Evolutionary conservation across 2,113 vertebrate genomes (phyloP), one percentile per base, ranked within the genome.

Genomic region (Ctenodactylus gundi): DNA sequence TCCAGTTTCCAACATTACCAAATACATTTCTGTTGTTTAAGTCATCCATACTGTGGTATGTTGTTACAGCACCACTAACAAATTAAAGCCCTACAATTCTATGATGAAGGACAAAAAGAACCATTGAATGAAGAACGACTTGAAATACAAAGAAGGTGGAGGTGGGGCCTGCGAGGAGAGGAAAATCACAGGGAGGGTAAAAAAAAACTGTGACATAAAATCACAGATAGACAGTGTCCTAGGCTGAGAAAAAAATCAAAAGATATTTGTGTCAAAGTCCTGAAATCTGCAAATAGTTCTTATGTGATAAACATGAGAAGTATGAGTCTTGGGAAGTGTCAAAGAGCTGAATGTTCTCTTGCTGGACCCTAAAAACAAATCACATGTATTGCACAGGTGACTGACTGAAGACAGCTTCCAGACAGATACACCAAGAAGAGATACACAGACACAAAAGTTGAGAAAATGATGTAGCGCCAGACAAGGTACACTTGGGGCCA

Each of bases 1-100:
- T 36, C 31, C 64, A n/a, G 27, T 34, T 15, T 70, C 67, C 39
- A 80, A 72, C 25, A 36, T 77, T 39, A 44, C 12, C 73, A 85
- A 85, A 62, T 83, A 88, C 31, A 55, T 75, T 75, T 89, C n/a
- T 85, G 21, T 70, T 94, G 12, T 41, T 89, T 29, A 76, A 85
- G 14, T 4, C 27, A 89, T 20, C 20, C 3, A n/a, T 12, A 62
- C 21, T 81, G 17, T 84, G 34, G 53, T 46, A n/a, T 36, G 60
- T 81, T 25, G 41, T 75, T 44, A 57, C 8, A 3, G 39, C 49
- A 88, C 14, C 9, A 55, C 17, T 64, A 73, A 12, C 0, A 91
- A 70, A 82, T 34, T 46, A 55, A 55, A 57, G 36, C 14, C 3
- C 1, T 39, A 6, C 57, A 55, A 55, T 39, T 88, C 20, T 39